Base-by-base conservation (phyloP, 2,113 vertebrate genomes). In the Australoheros scitulus region DNA sequence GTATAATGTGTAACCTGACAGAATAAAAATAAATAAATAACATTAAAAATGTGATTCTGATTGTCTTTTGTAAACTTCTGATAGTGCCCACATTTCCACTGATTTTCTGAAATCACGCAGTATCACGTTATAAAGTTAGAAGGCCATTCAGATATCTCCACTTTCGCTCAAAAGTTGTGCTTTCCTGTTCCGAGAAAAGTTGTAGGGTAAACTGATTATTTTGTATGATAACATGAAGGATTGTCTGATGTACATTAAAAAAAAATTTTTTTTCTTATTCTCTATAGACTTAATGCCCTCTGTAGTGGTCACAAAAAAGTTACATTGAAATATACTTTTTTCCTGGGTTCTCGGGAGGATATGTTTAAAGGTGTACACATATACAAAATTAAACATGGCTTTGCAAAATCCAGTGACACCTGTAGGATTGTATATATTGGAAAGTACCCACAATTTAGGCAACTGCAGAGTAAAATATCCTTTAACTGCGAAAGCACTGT, bases 381-480 rank as follows among this genome's bases (percentile, higher is more conserved):
- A 50, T 50, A 52, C 24, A 11, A 52, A 72, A 79, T 22, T 15
- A 38, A 1, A 14, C 3, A 47, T 50, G 14, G 36, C 61, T 47
- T 20, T 68, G 55, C 24, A n/a, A 10, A 6, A 43, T 80, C 50
- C n/a, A 24, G 26, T 83, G 63, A 87, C 88, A 90, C 91, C 80
- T 92, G 87, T 91, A 47, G 56, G 61, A 47, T 61, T 65, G 7
- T 9, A 36, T 77, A n/a, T 84, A 32, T 70, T 76, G 81, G 64
- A 88, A 88, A 89, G 76, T 34, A 56, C 17, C 59, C 15, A 13
- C 65, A 38, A 57, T 56, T 18, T 59, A 11, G 2, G 1, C 2
- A 2, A 36, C 6, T 20, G 8, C 0, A 47, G 8, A 11, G 9
- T 14, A 64, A n/a, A 38, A 17, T 6, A 1, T 3, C 3, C 3